Percentiles rank a stretch among this genome's conserved stretches.
phyloP scores from a whole-genome alignment of 1,140 invertebrate genomes.

The Phymastichus coffea region DNA sequence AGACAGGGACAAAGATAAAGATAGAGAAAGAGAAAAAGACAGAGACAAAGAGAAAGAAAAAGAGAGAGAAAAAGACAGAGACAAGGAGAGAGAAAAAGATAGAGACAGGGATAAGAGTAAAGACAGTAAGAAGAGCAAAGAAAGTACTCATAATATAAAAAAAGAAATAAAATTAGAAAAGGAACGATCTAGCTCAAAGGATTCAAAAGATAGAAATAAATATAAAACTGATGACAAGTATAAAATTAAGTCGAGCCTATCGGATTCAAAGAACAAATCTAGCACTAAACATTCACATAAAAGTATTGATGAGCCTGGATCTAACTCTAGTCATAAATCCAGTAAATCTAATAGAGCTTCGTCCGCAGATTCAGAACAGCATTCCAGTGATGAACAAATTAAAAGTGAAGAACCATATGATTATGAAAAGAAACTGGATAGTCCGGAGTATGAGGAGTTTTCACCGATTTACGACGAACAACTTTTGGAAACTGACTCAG shows the following conservation, averaged over 20 bases:
- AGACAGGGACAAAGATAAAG: conserved; percentile 34
- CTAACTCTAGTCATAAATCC: conserved; percentile 36
- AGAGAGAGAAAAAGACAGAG: conserved; percentile 26
- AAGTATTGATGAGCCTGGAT: conserved; percentile 25
- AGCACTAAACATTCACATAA: conserved; percentile 12
- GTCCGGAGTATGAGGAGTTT: conserved; percentile 31
- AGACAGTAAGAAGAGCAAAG: conserved; percentile 28
- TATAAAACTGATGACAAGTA: conserved; percentile 33
- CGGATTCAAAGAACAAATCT: conserved; percentile 28
- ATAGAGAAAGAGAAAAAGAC: conserved; percentile 26
- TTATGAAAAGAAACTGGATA: conserved; percentile 32
- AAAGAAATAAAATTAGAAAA: conserved; percentile 32
- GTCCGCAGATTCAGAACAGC: conserved; percentile 26
- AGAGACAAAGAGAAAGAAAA: too few species aligned
- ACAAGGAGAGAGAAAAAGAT: conserved; percentile 35
- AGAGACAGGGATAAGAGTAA: conserved; percentile 30
- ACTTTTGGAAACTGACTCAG: conserved; percentile 51
- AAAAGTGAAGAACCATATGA: conserved; percentile 22
- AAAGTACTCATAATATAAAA: conserved; percentile 32
- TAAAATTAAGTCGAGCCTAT: conserved; percentile 35
- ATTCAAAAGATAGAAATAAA: conserved; percentile 30
- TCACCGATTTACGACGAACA: conserved; percentile 38
- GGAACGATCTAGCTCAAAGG: conserved; percentile 26
- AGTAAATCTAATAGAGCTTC: conserved; percentile 34
- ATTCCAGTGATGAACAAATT: conserved; percentile 33